Conservation (phyloP, 2,113 vertebrate genomes). For the Panthera uncia region DNA sequence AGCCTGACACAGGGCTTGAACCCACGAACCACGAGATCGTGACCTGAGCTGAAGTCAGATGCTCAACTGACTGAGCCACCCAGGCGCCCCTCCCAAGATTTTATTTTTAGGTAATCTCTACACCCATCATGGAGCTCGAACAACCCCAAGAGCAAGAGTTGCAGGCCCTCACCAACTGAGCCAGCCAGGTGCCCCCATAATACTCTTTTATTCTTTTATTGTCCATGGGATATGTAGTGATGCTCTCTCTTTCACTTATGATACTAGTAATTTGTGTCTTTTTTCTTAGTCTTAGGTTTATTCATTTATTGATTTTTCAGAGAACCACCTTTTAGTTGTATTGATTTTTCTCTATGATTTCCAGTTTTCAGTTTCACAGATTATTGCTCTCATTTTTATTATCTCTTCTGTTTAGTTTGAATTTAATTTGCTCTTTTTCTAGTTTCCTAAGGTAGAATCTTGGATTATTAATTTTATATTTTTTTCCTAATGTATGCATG, state of each 20-base stretch:
- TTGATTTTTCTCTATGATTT: not conserved
- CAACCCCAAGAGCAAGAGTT: too few relatives aligned
- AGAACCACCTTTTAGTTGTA: not conserved
- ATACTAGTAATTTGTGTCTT: not conserved
- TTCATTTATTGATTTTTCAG: not conserved
- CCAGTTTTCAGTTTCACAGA: not conserved
- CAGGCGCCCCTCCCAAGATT: too few relatives aligned
- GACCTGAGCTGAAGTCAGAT: too few relatives aligned
- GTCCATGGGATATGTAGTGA: not conserved
- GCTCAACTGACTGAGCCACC: too few relatives aligned
- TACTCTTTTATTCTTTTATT: not conserved
- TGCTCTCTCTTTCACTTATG: not conserved
- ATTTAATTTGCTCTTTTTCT: not conserved
- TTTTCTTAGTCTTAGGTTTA: not conserved
- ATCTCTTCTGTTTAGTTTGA: not conserved
- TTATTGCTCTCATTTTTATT: not conserved
- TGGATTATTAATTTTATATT: not conserved
- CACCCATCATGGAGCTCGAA: too few relatives aligned
- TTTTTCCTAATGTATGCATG: not conserved
- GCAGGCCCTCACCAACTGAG: too few relatives aligned
- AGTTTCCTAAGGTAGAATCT: not conserved
- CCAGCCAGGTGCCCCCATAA: too few relatives aligned
- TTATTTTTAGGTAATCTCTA: too few relatives aligned
- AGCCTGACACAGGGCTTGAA: too few relatives aligned
- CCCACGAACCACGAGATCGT: too few relatives aligned